Base-by-base conservation (phyloP, 2,888 invertebrate genomes). In the Dicyrtoma fusca region DNA sequence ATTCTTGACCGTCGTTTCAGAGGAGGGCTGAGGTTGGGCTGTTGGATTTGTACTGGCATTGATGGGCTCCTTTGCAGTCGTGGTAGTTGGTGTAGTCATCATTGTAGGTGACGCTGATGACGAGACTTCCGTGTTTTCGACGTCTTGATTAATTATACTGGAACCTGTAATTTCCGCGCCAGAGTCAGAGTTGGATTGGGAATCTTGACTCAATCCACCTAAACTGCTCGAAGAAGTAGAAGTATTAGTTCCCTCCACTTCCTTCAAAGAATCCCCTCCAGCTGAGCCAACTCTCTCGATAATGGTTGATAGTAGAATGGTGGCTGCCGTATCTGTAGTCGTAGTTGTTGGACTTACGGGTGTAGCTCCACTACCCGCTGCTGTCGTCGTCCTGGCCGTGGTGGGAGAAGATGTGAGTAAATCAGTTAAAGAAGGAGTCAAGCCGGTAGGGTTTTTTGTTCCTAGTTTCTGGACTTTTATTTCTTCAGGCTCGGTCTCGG, bases 381-480 rank as follows among this genome's bases (percentile, higher is more conserved):
- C 51, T 19, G 62, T 75, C 17, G 74, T 71, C 53, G 80, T 79
- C 19, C 81, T 81, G 26, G 80, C 78, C 74, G 81, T 81, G 72
- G 82, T 82, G 71, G 81, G 80, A 25, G 73, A 47, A 21, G 65
- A 26, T 45, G 61, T 66, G 6, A 75, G 69, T 34, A 76, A 63
- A 14, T 68, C 19, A 17, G 61, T 26, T 10, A 53, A 51, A 42
- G 57, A 59, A 44, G 34, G 45, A n/a, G 61, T 55, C 5, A 53
- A 45, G 13, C 53, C 44, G 17, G 47, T 64, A 23, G 55, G 66
- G n/a, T 45, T 65, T 34, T 57, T 25, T 45, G 59, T 57, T 23
- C 74, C 47, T 26, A 49, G 23, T 25, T 25, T 17, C 17, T 45
- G 14, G 55, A 25, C 55, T 57, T 26, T 51, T 62, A 44, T 17